Base-by-base conservation (phyloP, 53 echinoderm and acorn worm species). In the Temnopleurus reevesii region DNA sequence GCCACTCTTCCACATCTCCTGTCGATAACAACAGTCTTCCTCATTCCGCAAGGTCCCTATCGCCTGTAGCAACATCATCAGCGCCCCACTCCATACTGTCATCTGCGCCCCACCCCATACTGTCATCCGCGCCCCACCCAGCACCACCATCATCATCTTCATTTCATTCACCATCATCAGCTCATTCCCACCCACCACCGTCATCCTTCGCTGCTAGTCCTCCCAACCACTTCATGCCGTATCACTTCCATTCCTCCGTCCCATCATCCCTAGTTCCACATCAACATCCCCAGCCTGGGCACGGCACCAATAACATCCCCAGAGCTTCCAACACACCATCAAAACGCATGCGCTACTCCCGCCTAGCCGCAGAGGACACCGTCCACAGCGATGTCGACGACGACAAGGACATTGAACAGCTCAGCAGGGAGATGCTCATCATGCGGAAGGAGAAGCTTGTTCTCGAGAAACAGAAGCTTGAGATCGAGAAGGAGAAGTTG, bases 401-500 rank as follows among this genome's bases (percentile, higher is more conserved):
- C 29, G 65, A 87, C 1, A 87, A 87, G 71, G 88, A 87, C 71
- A 71, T 87, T 53, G 88, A 87, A 34, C 65, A 64, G 45, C 88
- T 87, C 45, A 87, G 88, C 88, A 87, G 51, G 71, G 88, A 87
- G 49, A 51, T 87, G 34, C 71, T 87, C 33, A 87, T 87, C 30
- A 33, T 87, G 71, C 29, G 88, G 53, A 87, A 87, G 53, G 66
- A 71, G 36, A 87, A 87, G 30, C 71, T 87, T 30, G 18, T 71
- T 30, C 30, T 87, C 4, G 88, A 87, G 88, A 87, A 87, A 36
- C 66, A 87, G 54, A 87, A 87, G 71, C 24, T 87, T 53, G 88
- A 87, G 71, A 87, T 87, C 27, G 88, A 87, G 53, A 87, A 87
- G 71, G 88, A 87, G 71, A 87, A 87, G 88, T 31, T 87, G 53